A percentile compares a stretch with the other conserved stretches of the same genome.
phyloP scores from a whole-genome alignment of 2,797 vertebrate genomes.

The Pyrocephalus nanus region DNA sequence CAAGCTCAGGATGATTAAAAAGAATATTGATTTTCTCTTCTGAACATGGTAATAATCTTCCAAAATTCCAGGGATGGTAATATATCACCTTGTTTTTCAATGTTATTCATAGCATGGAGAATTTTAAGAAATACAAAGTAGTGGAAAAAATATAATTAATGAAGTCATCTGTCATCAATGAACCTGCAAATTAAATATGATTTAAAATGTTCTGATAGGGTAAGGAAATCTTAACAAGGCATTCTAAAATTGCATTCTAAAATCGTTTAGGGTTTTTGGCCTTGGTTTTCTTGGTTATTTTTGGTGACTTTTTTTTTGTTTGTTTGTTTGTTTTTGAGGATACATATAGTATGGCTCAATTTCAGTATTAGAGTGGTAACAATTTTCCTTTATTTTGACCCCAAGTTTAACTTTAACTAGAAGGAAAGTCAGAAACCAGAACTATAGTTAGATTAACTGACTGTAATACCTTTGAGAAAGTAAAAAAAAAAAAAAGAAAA shows the following conservation, averaged over 20 bases:
- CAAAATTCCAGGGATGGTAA: neutral
- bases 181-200: slow-evolving; percentile 45
- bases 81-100: neutral
- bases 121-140: neutral
- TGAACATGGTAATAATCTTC: neutral
- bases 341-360: too few species aligned
- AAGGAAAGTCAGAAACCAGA: too few species aligned
- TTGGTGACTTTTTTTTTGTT: neutral
- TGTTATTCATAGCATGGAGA: neutral
- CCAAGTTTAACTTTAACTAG: too few species aligned
- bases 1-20: neutral
- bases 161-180: slow-evolving; percentile 4
- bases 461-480: too few species aligned
- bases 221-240: neutral
- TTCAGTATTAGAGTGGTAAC: too few species aligned
- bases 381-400: too few species aligned
- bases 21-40: slow-evolving; percentile 3
- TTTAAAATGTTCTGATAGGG: neutral
- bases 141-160: slow-evolving; percentile 10
- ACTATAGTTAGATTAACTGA: too few species aligned
- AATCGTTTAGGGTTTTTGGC: fast-evolving
- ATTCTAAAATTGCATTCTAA: neutral
- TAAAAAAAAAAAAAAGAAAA: neutral
- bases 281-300: neutral
- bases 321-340: too few species aligned